A percentile compares a stretch with the other conserved stretches of the same genome.
phyloP scores from a whole-genome alignment of 1,140 invertebrate genomes.

The Aporrectodea caliginosa region DNA sequence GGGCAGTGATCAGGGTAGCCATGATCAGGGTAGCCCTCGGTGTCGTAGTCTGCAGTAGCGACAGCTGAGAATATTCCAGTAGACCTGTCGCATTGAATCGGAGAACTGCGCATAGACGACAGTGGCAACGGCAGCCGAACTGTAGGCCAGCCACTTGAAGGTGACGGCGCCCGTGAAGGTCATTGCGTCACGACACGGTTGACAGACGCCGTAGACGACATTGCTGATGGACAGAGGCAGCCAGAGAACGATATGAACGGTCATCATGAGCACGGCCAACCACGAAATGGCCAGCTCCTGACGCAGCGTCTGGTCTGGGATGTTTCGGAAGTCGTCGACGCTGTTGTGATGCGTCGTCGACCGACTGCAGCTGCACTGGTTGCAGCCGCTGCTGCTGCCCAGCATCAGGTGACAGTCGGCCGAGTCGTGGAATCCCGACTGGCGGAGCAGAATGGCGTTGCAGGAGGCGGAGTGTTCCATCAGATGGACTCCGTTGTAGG shows the following conservation, averaged over 20 bases:
- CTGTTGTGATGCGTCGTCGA: background rate
- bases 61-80: background rate
- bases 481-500: too few relatives aligned
- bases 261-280: conserved; percentile 36
- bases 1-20: too few relatives aligned
- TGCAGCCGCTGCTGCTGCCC: background rate
- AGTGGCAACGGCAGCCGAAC: conserved; percentile 4
- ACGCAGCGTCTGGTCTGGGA: conserved; percentile 12
- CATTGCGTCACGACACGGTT: conserved; percentile 2
- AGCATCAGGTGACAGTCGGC: too few relatives aligned
- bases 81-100: background rate
- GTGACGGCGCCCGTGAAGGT: conserved; percentile 17
- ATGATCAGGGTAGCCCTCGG: background rate
- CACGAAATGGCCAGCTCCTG: conserved; percentile 5
- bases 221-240: conserved; percentile 21
- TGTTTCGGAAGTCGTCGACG: background rate
- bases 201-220: conserved; percentile 25
- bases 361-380: background rate
- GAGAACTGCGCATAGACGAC: background rate
- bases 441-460: conserved; percentile 9
- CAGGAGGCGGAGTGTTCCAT: background rate
- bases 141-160: conserved; percentile 31
- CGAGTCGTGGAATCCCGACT: conserved; percentile 5
- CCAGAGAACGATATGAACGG: conserved; percentile 35
- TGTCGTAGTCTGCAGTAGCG: background rate